These are phyloP conservation scores for Sebastes nivosus DNA, from an alignment of 2,797 vertebrate species.

Conservation along the genomic window DNA sequence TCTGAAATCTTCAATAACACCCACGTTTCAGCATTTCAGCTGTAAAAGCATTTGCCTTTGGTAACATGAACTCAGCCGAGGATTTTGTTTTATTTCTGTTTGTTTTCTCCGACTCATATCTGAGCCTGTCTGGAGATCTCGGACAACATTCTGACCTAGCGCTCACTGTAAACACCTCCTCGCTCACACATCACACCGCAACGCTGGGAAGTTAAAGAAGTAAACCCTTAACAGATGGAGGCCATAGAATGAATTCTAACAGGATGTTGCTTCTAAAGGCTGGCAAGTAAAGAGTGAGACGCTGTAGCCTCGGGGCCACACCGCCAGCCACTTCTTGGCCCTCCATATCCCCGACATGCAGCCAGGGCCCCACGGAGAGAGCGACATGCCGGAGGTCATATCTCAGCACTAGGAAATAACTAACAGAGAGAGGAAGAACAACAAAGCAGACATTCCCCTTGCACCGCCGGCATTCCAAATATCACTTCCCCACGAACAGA, in stretches of 20 bases:
- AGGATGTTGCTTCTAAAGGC: constrained; percentile 42
- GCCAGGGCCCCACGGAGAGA: constrained; percentile 36
- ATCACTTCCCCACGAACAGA: constrained; percentile 52
- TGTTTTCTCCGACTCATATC: constrained; percentile 20
- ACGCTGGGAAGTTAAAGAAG: constrained; percentile 35
- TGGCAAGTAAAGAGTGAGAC: constrained; percentile 17
- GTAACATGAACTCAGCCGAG: not conserved
- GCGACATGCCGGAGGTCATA: constrained; percentile 59
- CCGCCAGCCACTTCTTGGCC: constrained; percentile 29
- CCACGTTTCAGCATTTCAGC: constrained; percentile 1
- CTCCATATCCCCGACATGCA: constrained; percentile 13
- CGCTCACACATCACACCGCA: constrained; percentile 27
- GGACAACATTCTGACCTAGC: constrained; percentile 8
- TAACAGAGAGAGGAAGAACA: constrained; percentile 65
- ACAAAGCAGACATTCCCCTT: constrained; percentile 49
- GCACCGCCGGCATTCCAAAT: constrained; percentile 47
- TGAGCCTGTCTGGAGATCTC: constrained; percentile 6
- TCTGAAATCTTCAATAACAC: constrained; percentile 6
- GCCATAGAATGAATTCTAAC: constrained; percentile 23
- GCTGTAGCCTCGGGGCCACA: constrained; percentile 34
- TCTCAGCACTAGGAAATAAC: constrained; percentile 67
- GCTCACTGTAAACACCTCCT: constrained; percentile 42
- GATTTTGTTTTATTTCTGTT: constrained; percentile 16
- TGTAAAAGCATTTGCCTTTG: not conserved
- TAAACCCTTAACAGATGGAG: constrained; percentile 66